phyloP scores from a whole-genome alignment of 1,140 invertebrate species.

The Yoshiicerus persimilis region DNA sequence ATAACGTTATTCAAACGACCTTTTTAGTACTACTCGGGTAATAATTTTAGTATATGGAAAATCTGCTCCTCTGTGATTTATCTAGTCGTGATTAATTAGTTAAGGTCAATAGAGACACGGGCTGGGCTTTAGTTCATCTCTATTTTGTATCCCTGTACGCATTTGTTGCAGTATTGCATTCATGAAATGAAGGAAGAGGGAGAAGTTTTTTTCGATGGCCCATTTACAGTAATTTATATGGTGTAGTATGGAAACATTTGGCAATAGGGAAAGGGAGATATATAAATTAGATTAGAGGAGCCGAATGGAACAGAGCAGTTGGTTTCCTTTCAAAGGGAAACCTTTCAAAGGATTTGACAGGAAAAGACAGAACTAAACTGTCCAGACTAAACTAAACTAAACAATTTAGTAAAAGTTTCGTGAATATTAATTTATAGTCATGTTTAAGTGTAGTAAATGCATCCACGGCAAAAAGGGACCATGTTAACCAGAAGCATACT shows the following conservation, averaged over 20 bases:
- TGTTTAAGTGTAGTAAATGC: not conserved
- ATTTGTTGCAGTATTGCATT: not conserved
- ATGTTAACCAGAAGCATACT: no score
- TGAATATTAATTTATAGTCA: not conserved
- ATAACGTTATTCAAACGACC: no score
- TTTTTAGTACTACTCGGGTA: no score
- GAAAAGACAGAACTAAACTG: not conserved
- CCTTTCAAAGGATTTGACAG: not conserved
- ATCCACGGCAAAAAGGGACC: not conserved
- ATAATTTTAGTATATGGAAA: not conserved
- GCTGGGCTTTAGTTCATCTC: not conserved
- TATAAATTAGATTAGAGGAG: not conserved
- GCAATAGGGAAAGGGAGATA: not conserved
- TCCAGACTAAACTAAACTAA: not conserved
- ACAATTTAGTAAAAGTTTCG: not conserved
- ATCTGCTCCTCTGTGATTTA: not conserved
- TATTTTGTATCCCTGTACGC: not conserved
- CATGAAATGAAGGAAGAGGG: not conserved
- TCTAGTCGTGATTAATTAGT: slow-evolving; percentile 6
- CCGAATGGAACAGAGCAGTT: not conserved
- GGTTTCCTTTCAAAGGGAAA: not conserved
- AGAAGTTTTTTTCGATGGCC: not conserved
- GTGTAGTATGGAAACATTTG: not conserved
- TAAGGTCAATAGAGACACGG: not conserved
- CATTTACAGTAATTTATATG: no score